Base-by-base conservation (phyloP, 2,113 vertebrate genomes). In the Xiphorhynchus elegans region DNA sequence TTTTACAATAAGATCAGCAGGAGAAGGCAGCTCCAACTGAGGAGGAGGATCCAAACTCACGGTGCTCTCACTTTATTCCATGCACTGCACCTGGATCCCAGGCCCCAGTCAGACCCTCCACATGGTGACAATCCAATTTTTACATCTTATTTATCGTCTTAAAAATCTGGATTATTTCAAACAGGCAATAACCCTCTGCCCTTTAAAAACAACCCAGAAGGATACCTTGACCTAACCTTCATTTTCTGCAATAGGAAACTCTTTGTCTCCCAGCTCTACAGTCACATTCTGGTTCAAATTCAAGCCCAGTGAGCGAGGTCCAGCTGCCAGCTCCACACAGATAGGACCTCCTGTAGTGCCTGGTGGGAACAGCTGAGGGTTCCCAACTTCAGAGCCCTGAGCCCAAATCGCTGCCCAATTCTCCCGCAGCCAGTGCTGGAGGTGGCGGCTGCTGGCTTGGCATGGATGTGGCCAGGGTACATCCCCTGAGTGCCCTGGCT, bases 371-470 rank as follows among this genome's bases (percentile, higher is more conserved):
- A 58, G 10, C 0, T 73, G 7, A 7, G 37, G 4, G 10, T 19
- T 87, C 77, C 47, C 64, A 60, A 42, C 37, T 53, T 79, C 50
- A 21, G 73, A 25, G 35, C 78, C 64, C 44, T 11, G 8, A 11
- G 18, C 23, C 46, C 0, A 0, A 12, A 2, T 33, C 0, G 2
- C 35, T 9, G 44, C 17, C 70, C 46, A 37, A 3, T 6, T 26
- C 39, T 60, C 69, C 60, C 13, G 42, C 11, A 12, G 42, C 25
- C 64, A 46, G 35, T 17, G 59, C 39, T 3, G 11, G 18, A 20
- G 26, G 28, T 40, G 60, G 37, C 72, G 39, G 87, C 47, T 39
- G 64, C 85, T 64, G 58, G 24, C 77, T 58, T 1, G 11, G 3
- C 11, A 17, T 1, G 2, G 53, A 11, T 55, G 66, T 9, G 70